Evolutionary conservation across 2,888 invertebrate genomes (phyloP).

Genomic region (Chrysomela aeneicollis): DNA sequence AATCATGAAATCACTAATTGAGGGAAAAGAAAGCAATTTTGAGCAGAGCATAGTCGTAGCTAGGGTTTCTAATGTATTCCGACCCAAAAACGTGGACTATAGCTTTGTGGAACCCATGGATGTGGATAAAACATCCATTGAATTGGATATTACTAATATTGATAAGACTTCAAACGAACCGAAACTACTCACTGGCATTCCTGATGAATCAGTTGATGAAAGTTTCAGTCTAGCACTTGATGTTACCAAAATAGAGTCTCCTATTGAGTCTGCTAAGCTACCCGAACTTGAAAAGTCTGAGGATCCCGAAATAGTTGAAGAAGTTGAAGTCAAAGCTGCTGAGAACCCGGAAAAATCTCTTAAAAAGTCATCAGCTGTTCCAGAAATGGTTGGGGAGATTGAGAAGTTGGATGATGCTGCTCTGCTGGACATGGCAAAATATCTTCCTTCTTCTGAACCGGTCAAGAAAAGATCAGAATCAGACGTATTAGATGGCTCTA

Average conservation of each 20-base stretch:
- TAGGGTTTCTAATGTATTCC: constrained; percentile 43
- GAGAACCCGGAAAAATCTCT: constrained; percentile 3
- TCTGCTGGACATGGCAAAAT: too few relatives aligned
- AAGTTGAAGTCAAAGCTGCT: background rate
- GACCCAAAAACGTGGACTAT: constrained; percentile 36
- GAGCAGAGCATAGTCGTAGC: constrained; percentile 19
- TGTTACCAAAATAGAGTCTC: constrained; percentile 14
- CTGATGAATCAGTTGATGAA: constrained; percentile 28
- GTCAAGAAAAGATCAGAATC: too few relatives aligned
- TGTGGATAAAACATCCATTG: constrained; percentile 36
- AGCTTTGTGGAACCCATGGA: constrained; percentile 47
- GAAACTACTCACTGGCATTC: background rate
- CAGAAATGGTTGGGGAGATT: background rate
- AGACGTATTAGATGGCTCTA: too few relatives aligned
- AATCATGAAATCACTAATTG: background rate
- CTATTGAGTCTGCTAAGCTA: background rate
- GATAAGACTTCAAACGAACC: constrained; percentile 22
- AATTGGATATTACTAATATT: constrained; percentile 21
- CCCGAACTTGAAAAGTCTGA: background rate
- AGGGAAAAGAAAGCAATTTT: constrained; percentile 6
- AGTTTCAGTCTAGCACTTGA: constrained; percentile 24
- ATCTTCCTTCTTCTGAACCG: too few relatives aligned
- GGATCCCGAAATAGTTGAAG: constrained; percentile 10
- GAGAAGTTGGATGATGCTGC: background rate
- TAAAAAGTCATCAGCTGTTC: background rate